Evolutionary conservation across 64 coral and sea anemone genomes (phyloP).

Genomic region (Pocillopora verrucosa): DNA sequence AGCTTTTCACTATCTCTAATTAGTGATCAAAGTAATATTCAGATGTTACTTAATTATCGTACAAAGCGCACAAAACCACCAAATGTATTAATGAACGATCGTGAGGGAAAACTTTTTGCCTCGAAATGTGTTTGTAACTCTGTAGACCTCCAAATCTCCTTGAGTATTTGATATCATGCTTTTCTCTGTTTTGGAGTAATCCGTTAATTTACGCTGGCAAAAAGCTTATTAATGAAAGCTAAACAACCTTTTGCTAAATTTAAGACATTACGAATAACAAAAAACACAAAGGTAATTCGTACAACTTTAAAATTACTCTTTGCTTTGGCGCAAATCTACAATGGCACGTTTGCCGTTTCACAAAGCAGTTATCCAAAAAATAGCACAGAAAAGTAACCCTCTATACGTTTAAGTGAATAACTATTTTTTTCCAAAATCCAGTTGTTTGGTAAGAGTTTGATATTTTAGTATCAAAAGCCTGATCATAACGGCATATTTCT

Average conservation of each 20-base stretch:
- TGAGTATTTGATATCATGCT: slow-evolving; percentile 4
- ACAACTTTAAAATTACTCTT: too few species aligned
- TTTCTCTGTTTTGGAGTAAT: slow-evolving; percentile 8
- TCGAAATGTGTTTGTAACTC: too few species aligned
- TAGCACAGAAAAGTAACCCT: neutral
- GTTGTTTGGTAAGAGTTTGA: neutral
- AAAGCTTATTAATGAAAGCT: slow-evolving; percentile 15
- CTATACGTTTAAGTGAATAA: neutral
- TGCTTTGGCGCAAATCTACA: neutral
- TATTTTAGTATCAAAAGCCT: neutral
- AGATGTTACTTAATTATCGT: neutral
- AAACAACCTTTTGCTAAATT: neutral
- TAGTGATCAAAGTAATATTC: neutral
- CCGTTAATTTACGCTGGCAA: neutral
- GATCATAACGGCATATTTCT: neutral
- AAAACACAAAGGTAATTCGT: neutral
- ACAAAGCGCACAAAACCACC: neutral
- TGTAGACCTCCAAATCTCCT: too few species aligned
- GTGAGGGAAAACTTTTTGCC: too few species aligned
- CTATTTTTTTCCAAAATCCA: neutral
- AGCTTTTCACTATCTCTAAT: neutral
- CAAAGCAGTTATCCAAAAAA: neutral
- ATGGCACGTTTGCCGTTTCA: neutral
- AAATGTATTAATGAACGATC: neutral
- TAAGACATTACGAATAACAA: neutral